A percentile compares a stretch with the other conserved stretches of the same genome.
Evolutionary conservation across 2,113 vertebrate genomes (phyloP).

Genomic region (Mesoclemmys tuberculata): DNA sequence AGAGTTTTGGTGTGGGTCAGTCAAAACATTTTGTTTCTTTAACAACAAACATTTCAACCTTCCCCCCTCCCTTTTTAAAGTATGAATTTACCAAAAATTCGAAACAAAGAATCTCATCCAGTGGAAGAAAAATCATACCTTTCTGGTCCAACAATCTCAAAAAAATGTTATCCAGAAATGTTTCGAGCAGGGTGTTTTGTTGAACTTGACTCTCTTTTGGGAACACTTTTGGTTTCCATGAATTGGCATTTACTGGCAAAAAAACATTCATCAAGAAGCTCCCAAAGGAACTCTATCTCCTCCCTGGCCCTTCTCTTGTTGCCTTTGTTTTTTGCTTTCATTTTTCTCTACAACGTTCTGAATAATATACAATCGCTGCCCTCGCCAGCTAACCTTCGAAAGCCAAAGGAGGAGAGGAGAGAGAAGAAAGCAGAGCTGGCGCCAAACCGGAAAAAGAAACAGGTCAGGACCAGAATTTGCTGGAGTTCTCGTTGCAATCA

Average conservation of each 20-base stretch:
- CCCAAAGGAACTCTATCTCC: neutral
- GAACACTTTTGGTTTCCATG: neutral
- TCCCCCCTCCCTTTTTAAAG: neutral
- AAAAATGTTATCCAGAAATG: neutral
- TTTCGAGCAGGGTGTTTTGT: neutral
- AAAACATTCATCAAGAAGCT: neutral
- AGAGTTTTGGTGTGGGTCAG: too few relatives aligned
- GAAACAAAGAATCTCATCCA: neutral
- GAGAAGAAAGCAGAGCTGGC: neutral
- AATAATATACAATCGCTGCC: neutral
- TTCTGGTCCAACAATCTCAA: neutral
- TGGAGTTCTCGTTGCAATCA: neutral
- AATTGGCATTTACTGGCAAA: neutral
- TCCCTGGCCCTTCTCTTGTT: neutral
- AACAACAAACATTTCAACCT: neutral
- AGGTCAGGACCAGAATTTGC: neutral
- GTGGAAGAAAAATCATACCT: neutral
- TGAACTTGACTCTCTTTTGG: neutral
- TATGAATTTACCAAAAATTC: neutral
- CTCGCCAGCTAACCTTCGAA: neutral
- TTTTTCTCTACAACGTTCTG: too few relatives aligned
- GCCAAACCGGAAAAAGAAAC: neutral
- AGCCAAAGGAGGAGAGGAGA: neutral
- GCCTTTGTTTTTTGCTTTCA: neutral
- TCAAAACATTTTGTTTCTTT: neutral